Base-by-base conservation (phyloP, 2,113 vertebrate species). In the Anoplopoma fimbria region DNA sequence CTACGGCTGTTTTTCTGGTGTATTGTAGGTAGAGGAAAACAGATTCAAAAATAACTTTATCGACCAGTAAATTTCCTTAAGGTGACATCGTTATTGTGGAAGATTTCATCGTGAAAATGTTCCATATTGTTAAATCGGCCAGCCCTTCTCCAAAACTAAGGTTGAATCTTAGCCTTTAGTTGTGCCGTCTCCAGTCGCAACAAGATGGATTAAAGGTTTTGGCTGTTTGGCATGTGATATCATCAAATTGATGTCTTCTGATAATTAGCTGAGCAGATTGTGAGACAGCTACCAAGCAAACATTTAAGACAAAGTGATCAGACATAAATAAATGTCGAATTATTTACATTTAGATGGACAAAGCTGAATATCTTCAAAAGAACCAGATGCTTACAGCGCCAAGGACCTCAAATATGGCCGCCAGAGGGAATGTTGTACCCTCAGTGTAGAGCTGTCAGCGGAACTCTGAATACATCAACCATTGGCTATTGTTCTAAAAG, bases 401-500 rank as follows among this genome's bases (percentile, higher is more conserved):
- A 33, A 49, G n/a, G 25, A 69, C 2, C n/a, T 70, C 9, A 15
- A 0, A 40, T 21, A 15, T n/a, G 5, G 12, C 63, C 0, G 12
- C 13, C 34, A 45, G 49, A 62, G 57, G 63, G 31, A 70, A 73
- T 27, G 61, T 17, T 6, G 45, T 19, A 36, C 42, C 19, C 27
- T 68, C 42, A n/a, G 21, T 34, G 33, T 9, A 4, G 62, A 36
- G 25, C 31, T 25, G 9, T 38, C 34, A 23, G 21, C 25, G 34
- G 12, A 31, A 15, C 38, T 60, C 27, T 47, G 7, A 86, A 82
- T 77, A 23, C 23, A 69, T 83, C 65, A 81, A 14, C 77, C 71
- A 82, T 77, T 79, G 62, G 1, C 13, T 69, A 76, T 86, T 90
- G 88, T 87, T 69, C n/a, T 34, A 3, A 51, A 77, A 38, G 23